A percentile compares a stretch with the other conserved stretches of the same genome.
These are phyloP conservation scores for Carapus acus DNA, from an alignment of 2,797 vertebrate species.

Conservation along the genomic window DNA sequence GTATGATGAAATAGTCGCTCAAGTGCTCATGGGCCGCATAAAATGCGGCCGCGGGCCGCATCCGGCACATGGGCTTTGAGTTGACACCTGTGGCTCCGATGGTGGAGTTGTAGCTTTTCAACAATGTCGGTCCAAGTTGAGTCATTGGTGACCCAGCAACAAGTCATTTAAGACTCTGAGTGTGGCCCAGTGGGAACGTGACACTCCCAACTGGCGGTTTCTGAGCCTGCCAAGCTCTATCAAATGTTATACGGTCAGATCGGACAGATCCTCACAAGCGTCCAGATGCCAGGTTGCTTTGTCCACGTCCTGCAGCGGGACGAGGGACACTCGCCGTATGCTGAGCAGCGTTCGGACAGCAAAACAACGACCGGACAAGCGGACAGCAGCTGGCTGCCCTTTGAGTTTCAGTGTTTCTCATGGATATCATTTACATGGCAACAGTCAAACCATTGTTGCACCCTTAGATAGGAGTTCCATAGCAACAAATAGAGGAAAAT, in stretches of 20 bases:
- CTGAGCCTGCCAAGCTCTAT: conserved; percentile 4
- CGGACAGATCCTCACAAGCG: conserved; percentile 11
- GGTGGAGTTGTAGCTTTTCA: background rate
- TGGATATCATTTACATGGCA: conserved; percentile 63
- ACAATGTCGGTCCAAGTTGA: conserved; percentile 7
- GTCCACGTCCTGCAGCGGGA: conserved; percentile 9
- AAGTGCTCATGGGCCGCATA: no score
- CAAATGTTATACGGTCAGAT: conserved; percentile 41
- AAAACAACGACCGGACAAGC: conserved; percentile 6
- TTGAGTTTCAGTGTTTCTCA: conserved; percentile 45
- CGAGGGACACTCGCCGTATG: conserved; percentile 38
- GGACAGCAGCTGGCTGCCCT: conserved; percentile 47
- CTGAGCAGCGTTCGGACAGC: conserved; percentile 3
- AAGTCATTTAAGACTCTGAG: background rate
- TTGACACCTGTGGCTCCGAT: conserved; percentile 10
- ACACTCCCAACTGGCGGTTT: conserved; percentile 24
- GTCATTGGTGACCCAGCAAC: conserved; percentile 7
- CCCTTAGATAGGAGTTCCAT: conserved; percentile 31
- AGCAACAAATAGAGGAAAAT: conserved; percentile 53
- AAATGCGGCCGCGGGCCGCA: no score
- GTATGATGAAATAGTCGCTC: no score
- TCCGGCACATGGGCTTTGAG: no score
- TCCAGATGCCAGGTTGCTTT: conserved; percentile 41
- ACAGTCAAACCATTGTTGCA: conserved; percentile 59
- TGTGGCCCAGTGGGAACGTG: conserved; percentile 24